phyloP scores from a whole-genome alignment of 2,113 vertebrate species.

The Chaenocephalus aceratus region DNA sequence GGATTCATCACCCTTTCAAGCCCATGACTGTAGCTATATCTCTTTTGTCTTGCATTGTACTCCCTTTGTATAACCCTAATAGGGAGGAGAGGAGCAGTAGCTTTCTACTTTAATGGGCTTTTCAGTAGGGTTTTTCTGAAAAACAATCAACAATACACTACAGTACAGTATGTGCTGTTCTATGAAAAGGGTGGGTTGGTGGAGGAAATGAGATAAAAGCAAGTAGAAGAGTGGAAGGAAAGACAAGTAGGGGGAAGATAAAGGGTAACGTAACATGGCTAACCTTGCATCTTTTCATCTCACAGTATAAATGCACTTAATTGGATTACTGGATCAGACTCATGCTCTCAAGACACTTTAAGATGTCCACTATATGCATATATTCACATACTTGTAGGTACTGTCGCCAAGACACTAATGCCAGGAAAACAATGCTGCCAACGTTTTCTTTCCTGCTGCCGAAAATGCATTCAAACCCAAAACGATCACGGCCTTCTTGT shows the following conservation, averaged over 20 bases:
- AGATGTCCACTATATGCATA: too few species aligned
- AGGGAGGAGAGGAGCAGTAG: background rate
- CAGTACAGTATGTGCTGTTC: conserved; percentile 20
- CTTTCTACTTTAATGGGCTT: conserved; percentile 32
- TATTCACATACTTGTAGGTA: too few species aligned
- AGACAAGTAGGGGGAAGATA: background rate
- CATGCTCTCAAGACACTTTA: too few species aligned
- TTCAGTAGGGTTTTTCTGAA: conserved; percentile 1
- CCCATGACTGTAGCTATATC: conserved; percentile 22
- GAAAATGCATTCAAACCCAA: too few species aligned
- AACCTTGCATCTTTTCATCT: conserved; percentile 29
- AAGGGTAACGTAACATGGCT: conserved; percentile 30
- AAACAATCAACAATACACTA: conserved; percentile 37
- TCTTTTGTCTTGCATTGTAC: conserved; percentile 31
- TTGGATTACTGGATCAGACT: too few species aligned
- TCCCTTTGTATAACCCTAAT: conserved; percentile 24
- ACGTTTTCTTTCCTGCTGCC: too few species aligned
- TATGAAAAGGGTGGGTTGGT: conserved; percentile 14
- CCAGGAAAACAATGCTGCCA: too few species aligned
- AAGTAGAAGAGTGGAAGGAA: conserved; percentile 22
- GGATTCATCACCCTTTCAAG: conserved; percentile 51
- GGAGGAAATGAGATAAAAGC: conserved; percentile 35
- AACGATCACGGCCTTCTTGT: too few species aligned
- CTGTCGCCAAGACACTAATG: too few species aligned
- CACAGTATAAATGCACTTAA: too few species aligned